Base-by-base conservation (phyloP, 2,888 invertebrate species). In the Tachystola acroxantha region DNA sequence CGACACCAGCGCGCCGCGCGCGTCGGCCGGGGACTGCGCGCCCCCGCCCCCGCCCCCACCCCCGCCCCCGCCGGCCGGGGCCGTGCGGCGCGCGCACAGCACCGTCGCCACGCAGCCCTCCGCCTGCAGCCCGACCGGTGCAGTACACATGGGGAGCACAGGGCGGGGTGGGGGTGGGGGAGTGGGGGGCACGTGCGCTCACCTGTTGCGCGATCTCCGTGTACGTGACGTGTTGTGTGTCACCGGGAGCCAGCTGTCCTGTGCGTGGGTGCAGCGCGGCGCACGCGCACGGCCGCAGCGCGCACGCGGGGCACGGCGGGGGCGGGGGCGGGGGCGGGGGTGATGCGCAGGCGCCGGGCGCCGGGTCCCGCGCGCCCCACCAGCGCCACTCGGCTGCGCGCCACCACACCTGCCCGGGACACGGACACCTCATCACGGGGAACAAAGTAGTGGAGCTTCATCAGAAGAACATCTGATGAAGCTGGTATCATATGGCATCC, bases 31-130 rank as follows among this genome's bases (percentile, higher is more conserved):
- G n/a, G n/a, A n/a, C n/a, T 45, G 60, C 28, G 61, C 5, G 32
- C 27, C 3, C 40, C 36, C 41, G 57, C 58, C 7, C 39, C 27
- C 2, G 41, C 43, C 12, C 50, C 53, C 10, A 63, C 53, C 0
- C 50, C 48, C 40, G 51, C 54, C 32, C 43, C 47, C n/a, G 54
- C 37, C 3, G 52, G 16, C 51, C 1, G 38, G 39, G 2, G 26
- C 39, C 4, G 43, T 37, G 7, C 53, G 43, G 2, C 34, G 37
- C 22, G 53, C 48, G 33, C 51, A 57, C 22, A 77, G 46, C 34
- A 80, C 47, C 2, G 70, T 68, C 14, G 58, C 58, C 38, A 76
- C 75, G 42, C 64, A 67, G 0, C 76, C 74, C 32, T 79, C 79
- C 1, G 36, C 22, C 78, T 79, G 46, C 4, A 12, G 7, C 20